These are phyloP conservation scores for Vulpes lagopus DNA, from an alignment of 2,113 vertebrate genomes.

Conservation along the genomic window DNA sequence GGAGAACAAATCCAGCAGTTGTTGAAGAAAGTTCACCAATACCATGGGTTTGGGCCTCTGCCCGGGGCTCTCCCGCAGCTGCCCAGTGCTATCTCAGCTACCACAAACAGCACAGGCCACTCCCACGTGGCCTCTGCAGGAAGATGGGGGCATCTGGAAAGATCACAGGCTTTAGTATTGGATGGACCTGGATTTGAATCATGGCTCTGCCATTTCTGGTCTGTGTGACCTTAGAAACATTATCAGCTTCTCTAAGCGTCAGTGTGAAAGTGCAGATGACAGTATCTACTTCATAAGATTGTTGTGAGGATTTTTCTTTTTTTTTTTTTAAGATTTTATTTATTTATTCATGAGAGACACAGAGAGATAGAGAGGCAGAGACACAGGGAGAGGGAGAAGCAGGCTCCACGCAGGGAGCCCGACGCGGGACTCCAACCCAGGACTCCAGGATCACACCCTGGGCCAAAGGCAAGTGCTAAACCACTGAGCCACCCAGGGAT, in stretches of 20 bases:
- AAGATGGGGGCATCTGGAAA: neutral
- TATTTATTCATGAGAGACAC: too few species aligned
- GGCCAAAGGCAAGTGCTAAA: too few species aligned
- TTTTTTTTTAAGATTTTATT: too few species aligned
- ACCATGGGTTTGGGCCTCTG: neutral
- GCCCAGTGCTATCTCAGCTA: neutral
- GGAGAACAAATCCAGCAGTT: neutral
- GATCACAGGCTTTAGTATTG: neutral
- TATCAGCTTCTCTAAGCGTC: neutral
- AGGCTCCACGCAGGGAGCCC: too few species aligned
- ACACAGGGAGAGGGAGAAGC: too few species aligned
- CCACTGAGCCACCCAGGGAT: too few species aligned
- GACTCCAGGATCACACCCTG: too few species aligned
- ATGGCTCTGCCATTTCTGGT: neutral
- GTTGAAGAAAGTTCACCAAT: neutral
- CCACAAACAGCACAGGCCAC: neutral
- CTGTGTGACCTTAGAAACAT: neutral
- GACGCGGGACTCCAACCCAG: too few species aligned
- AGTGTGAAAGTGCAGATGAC: neutral
- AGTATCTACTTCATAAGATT: neutral
- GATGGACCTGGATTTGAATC: neutral
- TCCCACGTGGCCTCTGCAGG: rapidly evolving
- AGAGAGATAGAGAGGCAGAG: too few species aligned
- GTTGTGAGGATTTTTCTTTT: neutral
- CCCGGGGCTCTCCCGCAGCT: rapidly evolving